Evolutionary conservation across 2,797 vertebrate genomes (phyloP).

Genomic region (Hipposideros larvatus): DNA sequence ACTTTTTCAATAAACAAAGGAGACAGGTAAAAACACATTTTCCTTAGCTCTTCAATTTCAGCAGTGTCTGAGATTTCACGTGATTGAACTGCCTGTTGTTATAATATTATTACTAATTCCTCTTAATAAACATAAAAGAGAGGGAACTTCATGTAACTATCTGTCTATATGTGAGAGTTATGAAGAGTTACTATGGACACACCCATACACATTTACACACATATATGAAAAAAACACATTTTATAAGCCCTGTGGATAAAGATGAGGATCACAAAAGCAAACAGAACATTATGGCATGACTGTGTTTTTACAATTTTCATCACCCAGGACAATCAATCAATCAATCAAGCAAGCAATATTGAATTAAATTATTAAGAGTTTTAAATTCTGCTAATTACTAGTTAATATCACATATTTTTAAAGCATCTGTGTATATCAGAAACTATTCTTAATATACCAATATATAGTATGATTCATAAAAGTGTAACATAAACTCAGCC

Average conservation of each 20-base stretch:
- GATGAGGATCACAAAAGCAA: conserved; percentile 22
- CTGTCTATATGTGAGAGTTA: not conserved
- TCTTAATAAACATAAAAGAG: not conserved
- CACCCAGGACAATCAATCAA: not conserved
- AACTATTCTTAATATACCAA: conserved; percentile 62
- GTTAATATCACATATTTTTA: conserved; percentile 9
- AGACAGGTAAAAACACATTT: not conserved
- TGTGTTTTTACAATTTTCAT: conserved; percentile 45
- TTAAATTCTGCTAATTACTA: conserved; percentile 53
- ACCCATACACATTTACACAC: not conserved
- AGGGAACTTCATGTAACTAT: not conserved
- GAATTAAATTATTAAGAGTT: conserved; percentile 46
- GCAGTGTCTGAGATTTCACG: not conserved
- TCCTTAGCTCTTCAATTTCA: conserved; percentile 20
- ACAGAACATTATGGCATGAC: not conserved
- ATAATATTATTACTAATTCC: conserved; percentile 48
- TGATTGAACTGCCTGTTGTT: conserved; percentile 23
- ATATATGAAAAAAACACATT: not conserved
- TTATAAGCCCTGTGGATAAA: not conserved
- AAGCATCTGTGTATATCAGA: conserved; percentile 63
- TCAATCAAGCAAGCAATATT: not conserved
- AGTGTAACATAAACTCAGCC: conserved; percentile 19
- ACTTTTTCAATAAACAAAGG: not conserved
- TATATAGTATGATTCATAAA: conserved; percentile 62
- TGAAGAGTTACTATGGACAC: not conserved